Evolutionary conservation across 2,888 invertebrate genomes (phyloP).

Genomic region (Strigamia crassipes): DNA sequence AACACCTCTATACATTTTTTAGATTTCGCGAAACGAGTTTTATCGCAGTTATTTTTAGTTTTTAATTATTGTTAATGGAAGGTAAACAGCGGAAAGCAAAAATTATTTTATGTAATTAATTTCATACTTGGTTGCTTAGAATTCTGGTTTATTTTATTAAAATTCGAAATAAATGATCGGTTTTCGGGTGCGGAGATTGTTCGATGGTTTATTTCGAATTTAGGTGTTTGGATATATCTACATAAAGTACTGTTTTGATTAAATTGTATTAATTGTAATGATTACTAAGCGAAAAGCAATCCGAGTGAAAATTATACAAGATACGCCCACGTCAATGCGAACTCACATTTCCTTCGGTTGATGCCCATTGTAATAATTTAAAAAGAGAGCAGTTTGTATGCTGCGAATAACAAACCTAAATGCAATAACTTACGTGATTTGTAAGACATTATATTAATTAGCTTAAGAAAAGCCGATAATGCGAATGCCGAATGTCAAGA

Average conservation of each 20-base stretch:
- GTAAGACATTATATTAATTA: slow-evolving; percentile 15
- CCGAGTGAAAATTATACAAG: neutral
- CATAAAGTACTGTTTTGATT: neutral
- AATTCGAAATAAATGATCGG: neutral
- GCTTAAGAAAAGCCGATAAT: neutral
- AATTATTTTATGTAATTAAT: neutral
- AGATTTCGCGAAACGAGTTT: neutral
- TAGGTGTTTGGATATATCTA: too few relatives aligned
- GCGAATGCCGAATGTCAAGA: neutral
- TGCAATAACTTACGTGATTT: neutral
- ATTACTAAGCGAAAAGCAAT: neutral
- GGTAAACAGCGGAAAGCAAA: neutral
- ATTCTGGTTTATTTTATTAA: neutral
- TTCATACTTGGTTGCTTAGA: neutral
- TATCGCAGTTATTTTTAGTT: neutral
- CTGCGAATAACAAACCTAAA: too few relatives aligned
- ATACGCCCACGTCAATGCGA: neutral
- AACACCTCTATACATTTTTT: neutral
- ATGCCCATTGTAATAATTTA: neutral
- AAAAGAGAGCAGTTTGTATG: neutral
- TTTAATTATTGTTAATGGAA: slow-evolving; percentile 2
- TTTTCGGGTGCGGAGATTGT: neutral
- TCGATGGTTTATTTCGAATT: too few relatives aligned
- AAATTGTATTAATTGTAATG: too few relatives aligned
- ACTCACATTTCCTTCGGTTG: neutral